A percentile compares a stretch with the other conserved stretches of the same genome.
Conservation (phyloP, 2,113 vertebrate species). For the Amphilophus citrinellus region DNA sequence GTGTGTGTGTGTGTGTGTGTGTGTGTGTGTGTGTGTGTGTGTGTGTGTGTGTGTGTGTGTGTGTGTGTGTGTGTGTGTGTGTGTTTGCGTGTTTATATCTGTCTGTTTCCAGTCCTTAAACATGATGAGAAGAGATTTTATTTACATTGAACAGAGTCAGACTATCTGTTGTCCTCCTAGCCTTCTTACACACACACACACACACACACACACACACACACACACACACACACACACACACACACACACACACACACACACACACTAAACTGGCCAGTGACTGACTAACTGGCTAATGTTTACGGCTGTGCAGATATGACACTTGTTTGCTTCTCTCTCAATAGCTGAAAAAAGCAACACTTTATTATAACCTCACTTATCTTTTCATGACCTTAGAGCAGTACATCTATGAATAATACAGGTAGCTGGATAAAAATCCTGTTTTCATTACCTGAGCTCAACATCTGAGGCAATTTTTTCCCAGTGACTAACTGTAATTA, state of each 20-base stretch:
- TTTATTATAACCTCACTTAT: not conserved
- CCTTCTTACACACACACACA: not conserved
- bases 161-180: not conserved
- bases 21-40: too few relatives aligned
- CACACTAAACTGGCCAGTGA: not conserved
- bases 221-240: too few relatives aligned
- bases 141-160: not conserved
- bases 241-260: too few relatives aligned
- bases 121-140: not conserved
- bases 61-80: too few relatives aligned
- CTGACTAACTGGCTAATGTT: not conserved
- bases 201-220: too few relatives aligned
- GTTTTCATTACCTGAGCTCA: constrained; percentile 26
- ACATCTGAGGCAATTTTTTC: constrained; percentile 6
- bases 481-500: constrained; percentile 55
- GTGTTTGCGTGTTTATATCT: too few relatives aligned
- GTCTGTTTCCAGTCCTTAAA: not conserved
- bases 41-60: too few relatives aligned
- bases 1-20: too few relatives aligned
- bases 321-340: not conserved
- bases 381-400: not conserved
- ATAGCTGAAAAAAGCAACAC: not conserved
- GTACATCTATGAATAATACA: constrained; percentile 1
- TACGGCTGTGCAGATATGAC: not conserved
- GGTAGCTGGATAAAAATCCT: not conserved